Evolutionary conservation across 2,113 vertebrate genomes (phyloP).

Genomic region (Paradisaea rubra): DNA sequence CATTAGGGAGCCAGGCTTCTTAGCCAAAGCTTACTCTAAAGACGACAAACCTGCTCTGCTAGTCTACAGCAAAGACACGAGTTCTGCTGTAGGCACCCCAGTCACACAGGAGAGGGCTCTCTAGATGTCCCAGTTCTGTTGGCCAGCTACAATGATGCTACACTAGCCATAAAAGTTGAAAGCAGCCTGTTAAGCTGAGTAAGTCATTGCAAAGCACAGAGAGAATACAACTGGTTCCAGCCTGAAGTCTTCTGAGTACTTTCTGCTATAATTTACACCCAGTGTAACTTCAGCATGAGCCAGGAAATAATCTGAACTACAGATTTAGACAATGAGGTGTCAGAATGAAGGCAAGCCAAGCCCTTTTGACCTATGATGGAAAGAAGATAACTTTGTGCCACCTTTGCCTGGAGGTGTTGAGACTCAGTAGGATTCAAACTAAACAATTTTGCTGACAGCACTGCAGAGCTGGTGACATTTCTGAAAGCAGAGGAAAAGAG

Average conservation of each 20-base stretch:
- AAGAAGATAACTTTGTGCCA: not conserved
- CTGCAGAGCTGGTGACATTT: not conserved
- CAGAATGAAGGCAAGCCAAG: not conserved
- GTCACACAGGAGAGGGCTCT: not conserved
- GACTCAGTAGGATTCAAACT: not conserved
- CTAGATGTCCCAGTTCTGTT: not conserved
- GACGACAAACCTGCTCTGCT: not conserved
- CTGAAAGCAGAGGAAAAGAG: not conserved
- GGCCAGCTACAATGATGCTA: not conserved
- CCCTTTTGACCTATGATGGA: not conserved
- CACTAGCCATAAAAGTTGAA: not conserved
- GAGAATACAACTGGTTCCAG: not conserved
- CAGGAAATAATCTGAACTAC: not conserved
- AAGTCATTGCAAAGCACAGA: not conserved
- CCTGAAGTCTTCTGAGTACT: not conserved
- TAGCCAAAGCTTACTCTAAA: not conserved
- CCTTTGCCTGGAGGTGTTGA: not conserved
- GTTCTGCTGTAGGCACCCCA: not conserved
- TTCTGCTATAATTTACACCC: slow-evolving; percentile 14
- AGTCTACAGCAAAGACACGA: not conserved
- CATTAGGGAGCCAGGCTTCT: slow-evolving; percentile 40
- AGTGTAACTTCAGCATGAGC: not conserved
- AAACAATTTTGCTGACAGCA: not conserved
- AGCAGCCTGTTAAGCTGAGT: not conserved
- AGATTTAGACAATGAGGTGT: not conserved